Conservation (phyloP, 2,113 vertebrate genomes). For the Paralichthys olivaceus region DNA sequence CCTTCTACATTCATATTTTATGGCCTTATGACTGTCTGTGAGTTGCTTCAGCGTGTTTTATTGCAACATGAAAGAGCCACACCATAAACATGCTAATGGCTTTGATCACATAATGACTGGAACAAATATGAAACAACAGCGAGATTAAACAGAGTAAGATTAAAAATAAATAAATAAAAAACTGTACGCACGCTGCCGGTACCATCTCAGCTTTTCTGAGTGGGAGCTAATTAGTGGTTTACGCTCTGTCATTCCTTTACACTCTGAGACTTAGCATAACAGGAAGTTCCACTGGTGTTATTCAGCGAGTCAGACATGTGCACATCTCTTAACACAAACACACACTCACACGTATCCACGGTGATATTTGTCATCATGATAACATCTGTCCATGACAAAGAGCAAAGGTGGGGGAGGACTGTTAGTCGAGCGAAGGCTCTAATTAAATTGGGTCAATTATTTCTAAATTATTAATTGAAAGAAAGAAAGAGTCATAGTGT, state of each 20-base stretch:
- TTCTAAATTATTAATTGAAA: conserved; percentile 48
- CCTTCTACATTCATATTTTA: conserved; percentile 64
- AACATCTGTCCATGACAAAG: conserved; percentile 32
- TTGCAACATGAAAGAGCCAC: conserved; percentile 70
- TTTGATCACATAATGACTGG: conserved; percentile 79
- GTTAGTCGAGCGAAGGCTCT: conserved; percentile 56
- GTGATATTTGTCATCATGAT: conserved; percentile 37
- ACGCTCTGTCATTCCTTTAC: conserved; percentile 54
- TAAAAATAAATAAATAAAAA: conserved; percentile 1
- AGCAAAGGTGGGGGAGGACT: conserved; percentile 32
- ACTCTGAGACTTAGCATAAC: conserved; percentile 42
- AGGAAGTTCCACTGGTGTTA: conserved; percentile 47
- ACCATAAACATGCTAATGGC: conserved; percentile 77
- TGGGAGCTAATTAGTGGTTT: conserved; percentile 73
- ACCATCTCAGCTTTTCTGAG: conserved; percentile 58
- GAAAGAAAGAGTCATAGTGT: conserved; percentile 3
- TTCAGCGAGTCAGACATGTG: conserved; percentile 29
- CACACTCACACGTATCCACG: not conserved
- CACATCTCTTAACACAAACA: conserved; percentile 3
- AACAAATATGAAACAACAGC: conserved; percentile 77
- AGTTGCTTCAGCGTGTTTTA: conserved; percentile 64
- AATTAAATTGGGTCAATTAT: conserved; percentile 53
- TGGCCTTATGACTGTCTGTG: conserved; percentile 56
- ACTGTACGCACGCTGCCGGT: conserved; percentile 36
- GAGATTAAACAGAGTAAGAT: conserved; percentile 67